phyloP scores from a whole-genome alignment of 2,113 vertebrate species.

The Oncorhynchus masou region DNA sequence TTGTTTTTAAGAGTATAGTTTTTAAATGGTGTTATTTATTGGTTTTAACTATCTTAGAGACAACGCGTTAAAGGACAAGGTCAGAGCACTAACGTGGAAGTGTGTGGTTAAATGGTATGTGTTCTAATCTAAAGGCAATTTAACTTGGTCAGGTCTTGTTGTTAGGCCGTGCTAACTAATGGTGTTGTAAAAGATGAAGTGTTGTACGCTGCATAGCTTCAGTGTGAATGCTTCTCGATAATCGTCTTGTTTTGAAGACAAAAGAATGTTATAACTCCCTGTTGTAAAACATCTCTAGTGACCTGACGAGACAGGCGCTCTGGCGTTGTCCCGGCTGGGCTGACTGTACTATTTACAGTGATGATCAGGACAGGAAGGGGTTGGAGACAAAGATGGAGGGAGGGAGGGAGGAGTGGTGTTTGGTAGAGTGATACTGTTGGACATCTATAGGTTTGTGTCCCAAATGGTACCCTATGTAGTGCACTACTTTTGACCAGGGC shows the following conservation, averaged over 20 bases:
- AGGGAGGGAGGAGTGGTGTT: conserved; percentile 50
- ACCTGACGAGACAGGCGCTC: conserved; percentile 32
- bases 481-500: too few relatives aligned
- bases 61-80: conserved; percentile 67
- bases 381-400: conserved; percentile 28
- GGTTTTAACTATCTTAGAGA: conserved; percentile 65
- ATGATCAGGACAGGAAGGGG: conserved; percentile 26
- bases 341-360: conserved; percentile 47
- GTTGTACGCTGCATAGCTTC: conserved; percentile 72
- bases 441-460: conserved; percentile 29
- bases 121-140: conserved; percentile 40
- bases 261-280: conserved; percentile 73
- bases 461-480: too few relatives aligned
- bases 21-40: conserved; percentile 73
- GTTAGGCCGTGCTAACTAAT: conserved; percentile 57
- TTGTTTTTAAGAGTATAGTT: conserved; percentile 58
- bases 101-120: conserved; percentile 47
- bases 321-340: conserved; percentile 46
- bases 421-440: conserved; percentile 68
- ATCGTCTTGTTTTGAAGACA: conserved; percentile 74
- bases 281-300: conserved; percentile 66
- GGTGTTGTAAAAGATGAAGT: conserved; percentile 68
- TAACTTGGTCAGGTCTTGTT: conserved; percentile 62
- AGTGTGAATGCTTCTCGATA: conserved; percentile 70
- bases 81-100: conserved; percentile 67